Evolutionary conservation across 2,113 vertebrate genomes (phyloP).

Genomic region (Rhynchomys soricoides): DNA sequence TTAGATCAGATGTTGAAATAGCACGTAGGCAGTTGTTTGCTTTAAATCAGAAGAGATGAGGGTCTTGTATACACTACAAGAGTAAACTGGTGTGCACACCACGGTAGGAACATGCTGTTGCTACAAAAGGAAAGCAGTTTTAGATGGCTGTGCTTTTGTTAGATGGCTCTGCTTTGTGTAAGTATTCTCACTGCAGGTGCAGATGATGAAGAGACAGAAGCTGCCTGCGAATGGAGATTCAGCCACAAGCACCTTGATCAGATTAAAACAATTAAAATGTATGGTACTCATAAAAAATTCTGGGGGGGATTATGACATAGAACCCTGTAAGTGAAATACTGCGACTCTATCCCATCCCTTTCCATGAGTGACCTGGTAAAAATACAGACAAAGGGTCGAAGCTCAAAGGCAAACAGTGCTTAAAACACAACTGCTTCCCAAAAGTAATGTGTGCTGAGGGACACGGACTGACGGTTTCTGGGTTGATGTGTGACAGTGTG

Average conservation of each 20-base stretch:
- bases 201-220: not conserved
- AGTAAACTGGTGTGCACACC: not conserved
- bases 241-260: not conserved
- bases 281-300: not conserved
- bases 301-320: not conserved
- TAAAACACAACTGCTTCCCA: not conserved
- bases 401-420: too few relatives aligned
- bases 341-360: rapidly evolving
- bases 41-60: not conserved
- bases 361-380: not conserved
- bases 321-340: not conserved
- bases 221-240: not conserved
- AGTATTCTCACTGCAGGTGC: not conserved
- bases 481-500: not conserved
- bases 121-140: not conserved
- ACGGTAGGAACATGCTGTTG: not conserved
- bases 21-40: not conserved
- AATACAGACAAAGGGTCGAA: rapidly evolving
- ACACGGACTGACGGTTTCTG: not conserved
- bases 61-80: rapidly evolving
- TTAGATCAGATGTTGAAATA: not conserved
- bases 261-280: not conserved
- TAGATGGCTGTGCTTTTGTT: rapidly evolving
- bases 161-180: too few relatives aligned
- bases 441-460: too few relatives aligned